Evolutionary conservation across 2,113 vertebrate genomes (phyloP), one percentile per base, ranked within the genome.

Genomic region (Jaculus jaculus): DNA sequence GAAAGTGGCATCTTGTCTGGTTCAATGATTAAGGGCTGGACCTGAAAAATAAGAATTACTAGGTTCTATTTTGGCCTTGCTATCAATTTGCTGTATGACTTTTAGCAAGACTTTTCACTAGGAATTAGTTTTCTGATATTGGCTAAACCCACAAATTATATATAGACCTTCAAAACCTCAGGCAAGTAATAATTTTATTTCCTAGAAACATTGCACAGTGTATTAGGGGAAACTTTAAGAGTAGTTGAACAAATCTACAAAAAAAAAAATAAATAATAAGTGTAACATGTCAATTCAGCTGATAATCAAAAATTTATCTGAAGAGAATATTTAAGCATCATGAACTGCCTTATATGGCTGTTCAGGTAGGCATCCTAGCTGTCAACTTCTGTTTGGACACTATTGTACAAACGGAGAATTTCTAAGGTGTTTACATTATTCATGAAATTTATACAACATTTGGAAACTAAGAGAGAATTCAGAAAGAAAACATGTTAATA

Each of bases 31-130:
- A 96, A 96, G 94, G 92, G 93, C 86, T 93, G 63, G 68, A 90
- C 93, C 75, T 93, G 96, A 95, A 96, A 47, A 96, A 89, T 92
- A 95, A 92, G 91, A 95, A 94, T 92, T 94, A 77, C 93, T 90
- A 94, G 75, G 16, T 94, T 96, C 93, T 96, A 96, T 96, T 95
- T 97, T 95, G 61, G 82, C 94, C 96, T 96, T 96, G 92, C 92
- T 95, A 96, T 96, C 96, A 97, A 96, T 96, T 96, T 96, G 73
- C 83, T 96, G 30, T 95, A 80, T 96, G 94, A 94, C 88, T 96
- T 92, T 96, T 77, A 91, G 84, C 54, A 91, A 89, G 66, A 89
- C 61, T 92, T 90, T 92, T 94, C 30, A 77, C 58, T 11, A 83
- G 42, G 71, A 94, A 95, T 94, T 88, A 90, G 73, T 96, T 95